Conservation (phyloP, 2,797 vertebrate genomes). For the Crenichthys baileyi region DNA sequence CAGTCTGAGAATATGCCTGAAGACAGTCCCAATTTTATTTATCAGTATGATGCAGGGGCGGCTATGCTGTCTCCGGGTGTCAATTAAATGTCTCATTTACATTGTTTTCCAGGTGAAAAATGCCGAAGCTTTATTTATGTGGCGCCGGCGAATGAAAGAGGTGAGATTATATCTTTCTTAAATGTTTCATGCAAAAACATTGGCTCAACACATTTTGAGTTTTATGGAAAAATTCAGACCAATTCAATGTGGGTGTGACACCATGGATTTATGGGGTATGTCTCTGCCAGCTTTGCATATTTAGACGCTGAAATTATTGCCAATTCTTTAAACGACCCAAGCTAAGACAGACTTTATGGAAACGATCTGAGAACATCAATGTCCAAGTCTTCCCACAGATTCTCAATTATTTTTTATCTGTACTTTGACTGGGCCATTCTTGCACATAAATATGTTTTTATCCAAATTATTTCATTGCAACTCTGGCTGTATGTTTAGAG, state of each 20-base stretch:
- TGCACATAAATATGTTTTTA: no score
- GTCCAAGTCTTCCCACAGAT: background rate
- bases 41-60: constrained; percentile 3
- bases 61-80: background rate
- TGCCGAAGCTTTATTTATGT: constrained; percentile 90
- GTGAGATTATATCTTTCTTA: constrained; percentile 67
- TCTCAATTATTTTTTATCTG: background rate
- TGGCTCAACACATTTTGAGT: background rate
- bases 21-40: background rate
- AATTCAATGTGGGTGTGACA: background rate
- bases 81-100: constrained; percentile 23
- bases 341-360: background rate
- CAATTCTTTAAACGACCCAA: background rate
- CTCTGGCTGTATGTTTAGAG: no score
- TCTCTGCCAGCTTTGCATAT: background rate
- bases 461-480: no score
- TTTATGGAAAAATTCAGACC: background rate
- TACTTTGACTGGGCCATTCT: no score
- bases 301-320: background rate
- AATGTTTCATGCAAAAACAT: background rate
- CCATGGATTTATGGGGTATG: background rate
- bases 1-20: background rate
- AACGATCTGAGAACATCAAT: background rate
- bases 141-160: constrained; percentile 87
- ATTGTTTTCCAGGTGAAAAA: constrained; percentile 83